Conservation (phyloP, 1,140 invertebrate species). For the Brachionus asplanchnoidis region DNA sequence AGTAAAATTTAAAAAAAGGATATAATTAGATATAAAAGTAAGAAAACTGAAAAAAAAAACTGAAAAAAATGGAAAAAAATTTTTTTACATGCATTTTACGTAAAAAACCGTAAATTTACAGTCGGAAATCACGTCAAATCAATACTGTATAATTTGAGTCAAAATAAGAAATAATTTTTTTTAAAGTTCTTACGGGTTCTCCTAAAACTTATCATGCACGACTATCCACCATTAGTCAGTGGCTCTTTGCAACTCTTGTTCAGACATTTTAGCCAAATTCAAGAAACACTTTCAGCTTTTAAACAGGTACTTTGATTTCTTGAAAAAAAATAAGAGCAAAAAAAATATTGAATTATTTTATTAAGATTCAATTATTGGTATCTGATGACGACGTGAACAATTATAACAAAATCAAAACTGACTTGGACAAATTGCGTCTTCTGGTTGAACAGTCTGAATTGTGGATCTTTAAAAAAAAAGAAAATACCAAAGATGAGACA, state of each 20-base stretch:
- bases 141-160: no score
- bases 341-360: background rate
- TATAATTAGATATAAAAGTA: no score
- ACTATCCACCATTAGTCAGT: slow-evolving; percentile 89
- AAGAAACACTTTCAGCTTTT: slow-evolving; percentile 92
- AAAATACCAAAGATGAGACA: slow-evolving; percentile 11
- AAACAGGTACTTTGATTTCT: slow-evolving; percentile 65
- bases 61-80: no score
- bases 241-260: slow-evolving; percentile 92
- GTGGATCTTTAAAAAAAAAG: slow-evolving; percentile 66
- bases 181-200: slow-evolving; percentile 74
- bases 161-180: background rate
- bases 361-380: slow-evolving; percentile 80
- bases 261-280: slow-evolving; percentile 91
- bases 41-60: no score
- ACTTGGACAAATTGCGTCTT: slow-evolving; percentile 85
- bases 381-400: slow-evolving; percentile 94
- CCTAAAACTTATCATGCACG: slow-evolving; percentile 92
- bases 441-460: slow-evolving; percentile 96
- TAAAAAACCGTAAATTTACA: no score
- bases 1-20: no score
- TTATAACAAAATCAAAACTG: slow-evolving; percentile 94
- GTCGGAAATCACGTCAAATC: no score
- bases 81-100: no score
- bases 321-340: background rate